Percentiles rank a stretch among this genome's conserved stretches.
These are phyloP conservation scores for Micropterix aruncella DNA, from an alignment of 2,888 invertebrate species.

Conservation along the genomic window DNA sequence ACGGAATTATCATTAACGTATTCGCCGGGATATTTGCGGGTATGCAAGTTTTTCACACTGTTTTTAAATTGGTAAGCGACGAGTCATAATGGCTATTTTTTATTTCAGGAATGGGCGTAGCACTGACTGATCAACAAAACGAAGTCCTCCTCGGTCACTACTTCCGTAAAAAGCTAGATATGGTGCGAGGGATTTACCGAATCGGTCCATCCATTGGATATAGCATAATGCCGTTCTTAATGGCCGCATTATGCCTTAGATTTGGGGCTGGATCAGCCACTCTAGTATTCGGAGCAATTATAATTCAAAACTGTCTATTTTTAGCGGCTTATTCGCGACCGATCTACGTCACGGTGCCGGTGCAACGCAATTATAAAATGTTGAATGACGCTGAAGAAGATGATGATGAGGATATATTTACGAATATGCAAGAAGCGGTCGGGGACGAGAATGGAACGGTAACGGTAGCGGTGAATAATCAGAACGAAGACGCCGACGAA, in stretches of 20 bases:
- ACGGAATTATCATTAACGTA: conserved; percentile 32
- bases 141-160: conserved; percentile 43
- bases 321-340: conserved; percentile 39
- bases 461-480: conserved; percentile 1
- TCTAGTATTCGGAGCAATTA: conserved; percentile 40
- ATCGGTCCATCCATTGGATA: conserved; percentile 39
- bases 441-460: not conserved
- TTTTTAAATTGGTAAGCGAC: no score
- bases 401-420: conserved; percentile 43
- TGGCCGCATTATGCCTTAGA: conserved; percentile 32
- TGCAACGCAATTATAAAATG: conserved; percentile 33
- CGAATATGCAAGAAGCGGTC: conserved; percentile 16
- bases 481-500: conserved; percentile 10
- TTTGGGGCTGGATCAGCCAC: conserved; percentile 26
- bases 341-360: conserved; percentile 32
- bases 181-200: conserved; percentile 35
- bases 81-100: no score
- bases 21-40: conserved; percentile 33
- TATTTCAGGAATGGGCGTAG: conserved; percentile 42
- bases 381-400: conserved; percentile 31
- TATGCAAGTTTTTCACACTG: not conserved
- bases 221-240: conserved; percentile 32
- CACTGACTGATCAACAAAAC: conserved; percentile 40
- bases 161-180: conserved; percentile 38
- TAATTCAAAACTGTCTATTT: conserved; percentile 41